phyloP scores from a whole-genome alignment of 1,140 invertebrate genomes.

The Meloidogyne chitwoodi region DNA sequence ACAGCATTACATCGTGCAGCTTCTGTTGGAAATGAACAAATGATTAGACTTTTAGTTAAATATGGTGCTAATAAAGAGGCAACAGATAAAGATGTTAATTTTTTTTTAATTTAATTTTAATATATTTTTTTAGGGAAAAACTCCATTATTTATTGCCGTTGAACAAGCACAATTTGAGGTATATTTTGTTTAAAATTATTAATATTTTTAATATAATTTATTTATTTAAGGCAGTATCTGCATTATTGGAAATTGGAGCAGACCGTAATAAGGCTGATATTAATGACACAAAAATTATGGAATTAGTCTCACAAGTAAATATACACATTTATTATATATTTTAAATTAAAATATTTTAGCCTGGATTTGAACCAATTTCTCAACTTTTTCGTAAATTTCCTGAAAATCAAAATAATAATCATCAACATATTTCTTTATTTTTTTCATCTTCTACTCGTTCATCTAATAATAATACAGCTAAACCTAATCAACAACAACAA shows the following conservation, averaged over 20 bases:
- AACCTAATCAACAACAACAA: not conserved
- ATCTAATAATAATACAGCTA: not conserved
- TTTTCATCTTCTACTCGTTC: not conserved
- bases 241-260: not conserved
- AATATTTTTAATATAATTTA: not conserved
- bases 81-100: not conserved
- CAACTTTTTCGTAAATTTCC: conserved; percentile 12
- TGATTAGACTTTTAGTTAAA: not conserved
- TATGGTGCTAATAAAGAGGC: conserved; percentile 13
- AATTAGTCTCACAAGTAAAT: not conserved
- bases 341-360: not conserved
- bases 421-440: not conserved
- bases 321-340: not conserved
- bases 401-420: conserved; percentile 3
- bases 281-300: conserved; percentile 13
- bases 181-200: not conserved
- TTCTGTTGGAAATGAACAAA: not conserved
- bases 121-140: not conserved
- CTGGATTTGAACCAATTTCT: not conserved
- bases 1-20: conserved; percentile 9
- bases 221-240: not conserved
- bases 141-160: conserved; percentile 10
- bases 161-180: conserved; percentile 7
- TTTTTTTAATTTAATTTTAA: not conserved
- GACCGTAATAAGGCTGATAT: conserved; percentile 7